phyloP scores from a whole-genome alignment of 2,113 vertebrate species.

The Paraplagusia blochii region DNA sequence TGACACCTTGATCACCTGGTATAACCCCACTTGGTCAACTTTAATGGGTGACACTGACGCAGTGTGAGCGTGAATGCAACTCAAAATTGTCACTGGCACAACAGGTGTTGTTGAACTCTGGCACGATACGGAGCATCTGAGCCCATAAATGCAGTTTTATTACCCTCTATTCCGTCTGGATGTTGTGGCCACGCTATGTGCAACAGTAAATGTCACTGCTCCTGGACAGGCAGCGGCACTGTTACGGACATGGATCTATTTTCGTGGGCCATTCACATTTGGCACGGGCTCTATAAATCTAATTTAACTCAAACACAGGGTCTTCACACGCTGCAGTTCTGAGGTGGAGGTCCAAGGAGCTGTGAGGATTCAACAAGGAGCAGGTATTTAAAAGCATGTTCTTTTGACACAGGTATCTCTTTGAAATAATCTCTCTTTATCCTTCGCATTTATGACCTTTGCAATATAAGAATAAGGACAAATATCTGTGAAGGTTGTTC shows the following conservation, averaged over 20 bases:
- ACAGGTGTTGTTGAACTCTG: conserved; percentile 43
- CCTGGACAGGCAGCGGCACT: conserved; percentile 23
- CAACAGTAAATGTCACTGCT: conserved; percentile 43
- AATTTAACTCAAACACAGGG: conserved; percentile 44
- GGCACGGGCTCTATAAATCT: conserved; percentile 64
- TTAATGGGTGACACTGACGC: conserved; percentile 16
- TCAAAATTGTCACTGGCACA: conserved; percentile 27
- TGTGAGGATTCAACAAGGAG: conserved; percentile 23
- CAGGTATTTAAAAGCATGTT: not conserved
- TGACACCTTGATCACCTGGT: not conserved
- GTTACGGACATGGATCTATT: conserved; percentile 55
- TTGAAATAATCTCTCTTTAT: not conserved
- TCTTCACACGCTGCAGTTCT: conserved; percentile 25
- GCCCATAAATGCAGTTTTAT: conserved; percentile 56
- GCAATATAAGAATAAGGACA: no score
- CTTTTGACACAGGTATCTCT: not conserved
- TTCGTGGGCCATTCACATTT: conserved; percentile 54
- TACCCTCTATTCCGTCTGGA: conserved; percentile 38
- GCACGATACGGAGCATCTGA: conserved; percentile 16
- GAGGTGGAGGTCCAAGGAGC: conserved; percentile 40
- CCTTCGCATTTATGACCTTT: no score
- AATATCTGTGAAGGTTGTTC: not conserved
- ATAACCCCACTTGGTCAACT: not conserved
- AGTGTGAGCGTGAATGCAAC: conserved; percentile 3
- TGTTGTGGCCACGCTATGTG: conserved; percentile 36